Evolutionary conservation across 2,797 vertebrate genomes (phyloP), one percentile per base, ranked within the genome.

Genomic region (Rhincodon typus): DNA sequence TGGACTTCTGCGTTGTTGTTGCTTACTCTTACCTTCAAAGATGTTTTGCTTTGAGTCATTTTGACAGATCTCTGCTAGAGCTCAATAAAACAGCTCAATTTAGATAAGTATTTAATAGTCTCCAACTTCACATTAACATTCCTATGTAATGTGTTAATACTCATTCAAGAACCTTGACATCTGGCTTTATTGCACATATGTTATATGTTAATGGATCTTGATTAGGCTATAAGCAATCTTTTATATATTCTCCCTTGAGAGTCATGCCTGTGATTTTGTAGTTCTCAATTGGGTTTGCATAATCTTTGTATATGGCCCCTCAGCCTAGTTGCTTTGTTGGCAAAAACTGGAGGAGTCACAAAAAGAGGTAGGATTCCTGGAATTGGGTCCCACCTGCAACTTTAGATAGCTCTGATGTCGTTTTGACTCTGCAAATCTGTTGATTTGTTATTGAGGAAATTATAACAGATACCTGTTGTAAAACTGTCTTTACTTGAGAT

Each of bases 121-220:
- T 93, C n/a, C 21, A 38, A 69, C 62, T 91, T 91, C 62, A 69
- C n/a, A 67, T 69, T 69, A 93, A 93, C 66, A 93, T 93, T 93
- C 66, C n/a, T 93, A 66, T 42, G 38, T 93, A 93, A 93, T 69
- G 62, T 93, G 90, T 69, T 69, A 93, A 93, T 93, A 38, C 23
- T 69, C n/a, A 4, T 93, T n/a, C 90, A 93, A 69, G 62, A 42
- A 93, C 46, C 8, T 42, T 42, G 66, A 93, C 62, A 69, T 93
- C 66, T 93, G 90, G 90, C n/a, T 93, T 38, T 42, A 69, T 93
- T 93, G n/a, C 42, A 93, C 66, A 93, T 93, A 69, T 91, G 57
- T n/a, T 91, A 91, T 66, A 66, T 34, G 57, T 91, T 66, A 91
- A 62, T 93, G n/a, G 90, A 42, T 69, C n/a, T 93, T 66, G 90